Conservation (phyloP, 2,113 vertebrate genomes). For the Chascanopsetta lugubris region DNA sequence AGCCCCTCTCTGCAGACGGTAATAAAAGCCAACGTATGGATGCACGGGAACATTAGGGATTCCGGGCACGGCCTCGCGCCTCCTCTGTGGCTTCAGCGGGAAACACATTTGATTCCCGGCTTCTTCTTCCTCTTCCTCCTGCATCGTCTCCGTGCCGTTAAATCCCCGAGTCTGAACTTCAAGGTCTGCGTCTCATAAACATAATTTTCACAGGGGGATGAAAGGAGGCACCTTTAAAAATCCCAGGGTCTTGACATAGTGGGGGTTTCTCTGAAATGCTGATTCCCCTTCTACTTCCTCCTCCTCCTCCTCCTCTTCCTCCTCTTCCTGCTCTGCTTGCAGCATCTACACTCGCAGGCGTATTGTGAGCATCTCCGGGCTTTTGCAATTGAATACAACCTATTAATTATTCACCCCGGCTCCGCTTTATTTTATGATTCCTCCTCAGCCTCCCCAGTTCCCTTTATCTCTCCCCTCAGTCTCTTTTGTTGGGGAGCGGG, state of each 20-base stretch:
- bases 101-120: slow-evolving; percentile 49
- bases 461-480: slow-evolving; percentile 54
- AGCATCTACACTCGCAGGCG: slow-evolving; percentile 53
- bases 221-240: slow-evolving; percentile 33
- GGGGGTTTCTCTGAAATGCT: slow-evolving; percentile 31
- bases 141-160: slow-evolving; percentile 16
- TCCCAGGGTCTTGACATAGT: slow-evolving; percentile 27
- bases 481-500: slow-evolving; percentile 25
- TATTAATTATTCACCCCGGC: slow-evolving; percentile 67
- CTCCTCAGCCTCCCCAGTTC: slow-evolving; percentile 36
- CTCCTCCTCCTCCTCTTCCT: no score
- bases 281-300: not conserved
- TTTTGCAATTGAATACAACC: slow-evolving; percentile 62
- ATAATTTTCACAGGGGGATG: slow-evolving; percentile 42
- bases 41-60: not conserved
- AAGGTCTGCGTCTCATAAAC: slow-evolving; percentile 55
- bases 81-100: slow-evolving; percentile 19
- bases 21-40: not conserved
- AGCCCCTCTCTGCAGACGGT: not conserved
- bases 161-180: slow-evolving; percentile 52
- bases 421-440: slow-evolving; percentile 28
- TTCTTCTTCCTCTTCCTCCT: slow-evolving; percentile 29
- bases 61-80: not conserved
- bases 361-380: slow-evolving; percentile 43
- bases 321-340: slow-evolving; percentile 4